phyloP scores from a whole-genome alignment of 2,797 vertebrate genomes.

The Pipistrellus kuhlii region DNA sequence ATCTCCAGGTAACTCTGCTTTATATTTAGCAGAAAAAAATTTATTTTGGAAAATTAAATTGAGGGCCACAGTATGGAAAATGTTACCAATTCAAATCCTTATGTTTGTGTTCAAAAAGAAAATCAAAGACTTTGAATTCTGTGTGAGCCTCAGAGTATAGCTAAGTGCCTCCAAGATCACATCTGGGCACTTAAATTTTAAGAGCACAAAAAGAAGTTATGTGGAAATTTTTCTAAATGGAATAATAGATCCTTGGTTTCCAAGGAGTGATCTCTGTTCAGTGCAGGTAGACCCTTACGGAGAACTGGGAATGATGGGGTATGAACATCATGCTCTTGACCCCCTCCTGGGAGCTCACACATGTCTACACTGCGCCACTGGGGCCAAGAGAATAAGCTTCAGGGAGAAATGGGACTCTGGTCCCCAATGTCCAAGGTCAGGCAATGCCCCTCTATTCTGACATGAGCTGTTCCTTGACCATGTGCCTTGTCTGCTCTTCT shows the following conservation, averaged over 20 bases:
- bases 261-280: neutral
- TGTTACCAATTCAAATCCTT: neutral
- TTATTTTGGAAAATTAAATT: neutral
- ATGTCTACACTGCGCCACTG: accelerated
- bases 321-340: neutral
- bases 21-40: constrained; percentile 52
- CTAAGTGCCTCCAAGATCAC: constrained; percentile 29
- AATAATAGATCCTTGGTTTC: constrained; percentile 26
- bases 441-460: neutral
- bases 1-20: neutral
- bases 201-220: constrained; percentile 10
- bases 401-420: neutral
- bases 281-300: neutral
- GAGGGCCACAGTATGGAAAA: constrained; percentile 8
- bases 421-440: neutral
- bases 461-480: neutral
- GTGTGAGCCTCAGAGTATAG: neutral
- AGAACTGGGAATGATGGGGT: neutral
- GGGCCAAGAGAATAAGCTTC: neutral
- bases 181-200: constrained; percentile 51
- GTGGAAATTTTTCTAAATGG: constrained; percentile 37
- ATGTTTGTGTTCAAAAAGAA: constrained; percentile 41
- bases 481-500: neutral
- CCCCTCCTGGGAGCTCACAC: neutral
- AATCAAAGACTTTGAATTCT: constrained; percentile 28